phyloP scores from a whole-genome alignment of 1,140 invertebrate genomes.

The Neodiprion pinetum region DNA sequence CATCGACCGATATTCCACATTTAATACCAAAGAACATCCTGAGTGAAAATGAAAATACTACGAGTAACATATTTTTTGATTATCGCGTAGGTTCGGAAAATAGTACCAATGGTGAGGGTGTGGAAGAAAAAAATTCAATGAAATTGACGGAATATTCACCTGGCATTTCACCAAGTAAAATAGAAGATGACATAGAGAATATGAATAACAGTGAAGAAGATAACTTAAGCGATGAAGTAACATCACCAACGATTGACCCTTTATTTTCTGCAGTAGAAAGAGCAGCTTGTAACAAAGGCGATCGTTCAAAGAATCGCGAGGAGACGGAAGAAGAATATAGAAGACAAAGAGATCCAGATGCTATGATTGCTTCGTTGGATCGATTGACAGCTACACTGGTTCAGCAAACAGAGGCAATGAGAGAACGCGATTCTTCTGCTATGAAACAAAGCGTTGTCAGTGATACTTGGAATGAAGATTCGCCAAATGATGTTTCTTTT shows the following conservation, averaged over 20 bases:
- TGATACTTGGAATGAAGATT: conserved; percentile 81
- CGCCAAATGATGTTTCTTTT: conserved; percentile 77
- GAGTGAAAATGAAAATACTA: background rate
- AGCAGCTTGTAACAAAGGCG: background rate
- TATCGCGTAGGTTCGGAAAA: background rate
- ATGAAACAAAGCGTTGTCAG: conserved; percentile 59
- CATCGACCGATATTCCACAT: too few species aligned
- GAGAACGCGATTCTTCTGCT: conserved; percentile 46
- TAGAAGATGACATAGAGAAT: background rate
- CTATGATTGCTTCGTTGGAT: conserved; percentile 73
- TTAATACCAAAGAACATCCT: background rate
- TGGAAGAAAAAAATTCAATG: background rate
- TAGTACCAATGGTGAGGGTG: background rate
- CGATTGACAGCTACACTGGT: conserved; percentile 69
- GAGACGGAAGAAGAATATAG: conserved; percentile 52
- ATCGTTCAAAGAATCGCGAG: conserved; percentile 24
- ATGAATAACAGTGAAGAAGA: background rate
- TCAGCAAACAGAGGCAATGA: conserved; percentile 63
- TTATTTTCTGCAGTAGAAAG: conserved; percentile 5
- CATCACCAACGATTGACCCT: background rate
- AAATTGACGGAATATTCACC: background rate
- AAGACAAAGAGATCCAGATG: conserved; percentile 68
- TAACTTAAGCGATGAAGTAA: background rate
- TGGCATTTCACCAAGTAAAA: background rate
- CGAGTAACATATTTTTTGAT: background rate